Evolutionary conservation across 2,888 invertebrate species (phyloP), one percentile per base, ranked within the genome.

Genomic region (Cephus runcator): DNA sequence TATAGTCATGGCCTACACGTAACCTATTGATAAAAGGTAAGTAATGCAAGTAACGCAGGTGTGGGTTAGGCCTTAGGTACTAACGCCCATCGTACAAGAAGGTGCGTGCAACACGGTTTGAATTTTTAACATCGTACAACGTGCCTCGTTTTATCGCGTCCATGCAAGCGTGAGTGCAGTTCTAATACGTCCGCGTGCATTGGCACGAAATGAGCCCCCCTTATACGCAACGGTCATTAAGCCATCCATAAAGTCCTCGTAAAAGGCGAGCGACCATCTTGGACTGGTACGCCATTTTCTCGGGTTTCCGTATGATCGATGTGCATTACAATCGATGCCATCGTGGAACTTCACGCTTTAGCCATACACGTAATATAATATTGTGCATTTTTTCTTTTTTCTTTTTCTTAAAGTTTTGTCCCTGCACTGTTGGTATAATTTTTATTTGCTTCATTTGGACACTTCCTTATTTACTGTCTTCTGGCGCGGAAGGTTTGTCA

Each of bases 171-270:
- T 34, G 74, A 34, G 36, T 34, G 34, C 33, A 56, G 76, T 81
- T 81, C 83, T 83, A 82, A 85, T 83, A 83, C 83, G 81, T 82
- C 79, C 79, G 82, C 83, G 79, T 83, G 85, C 79, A 84, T 80
- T 84, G 82, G 82, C 80, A 81, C 79, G 84, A 86, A 85, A 86
- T 83, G 81, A 79, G 81, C 80, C 78, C 80, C 81, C 81, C 80
- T 80, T 83, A 82, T 81, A 80, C 81, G 78, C 81, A 79, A 81
- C 79, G 78, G 82, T 83, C 86, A 86, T 87, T 85, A 86, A 85
- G 83, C 82, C 82, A 83, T 85, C 82, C 86, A 87, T 87, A 87
- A 87, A 87, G 81, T 83, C 75, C 81, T 83, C 85, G 84, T 87
- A 87, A 87, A 86, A 86, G 80, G 80, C 79, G 82, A 23, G 81